Evolutionary conservation across 1,140 invertebrate genomes (phyloP), one percentile per base, ranked within the genome.

Genomic region (Diorhabda sublineata): DNA sequence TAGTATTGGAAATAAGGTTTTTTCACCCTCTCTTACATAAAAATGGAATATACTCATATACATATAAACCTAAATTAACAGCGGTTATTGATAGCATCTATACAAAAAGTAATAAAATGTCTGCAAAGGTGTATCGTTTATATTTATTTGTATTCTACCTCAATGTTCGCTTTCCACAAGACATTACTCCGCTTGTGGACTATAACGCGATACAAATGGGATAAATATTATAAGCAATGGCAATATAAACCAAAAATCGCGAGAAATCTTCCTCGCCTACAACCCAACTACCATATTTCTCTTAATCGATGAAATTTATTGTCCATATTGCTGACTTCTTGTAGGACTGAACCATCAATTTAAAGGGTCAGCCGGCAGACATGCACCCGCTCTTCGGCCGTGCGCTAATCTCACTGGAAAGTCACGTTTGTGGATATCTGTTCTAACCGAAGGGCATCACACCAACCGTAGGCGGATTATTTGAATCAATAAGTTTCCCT

Each of bases 311-410:
- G 44, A 45, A 45, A 63, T 65, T 65, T 65, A 65, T 65, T 41
- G 44, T 57, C 64, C 64, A 65, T 65, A 65, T 65, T 65, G 47
- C 56, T 65, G 64, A 65, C 64, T 65, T 65, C 64, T 58, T 65
- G 41, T 57, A 58, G 64, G 41, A 65, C 47, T 42, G 44, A 57
- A 58, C 64, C 64, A 65, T 65, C 64, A 65, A 65, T 65, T 65
- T 65, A 41, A 65, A 65, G 64, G 64, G 64, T 65, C 64, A 65
- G 64, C 52, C 47, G 47, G 42, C 56, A 9, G 47, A 57, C 56
- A 43, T 65, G 64, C 64, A 65, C n/a, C 64, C 56, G 26, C 26
- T 26, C 26, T 26, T 26, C 26, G 64, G 64, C 9, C 64, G 42
- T 57, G 26, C 26, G 64, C 42, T 65, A 65, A 65, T 65, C 64